phyloP scores from a whole-genome alignment of 2,888 invertebrate genomes.

The Eucera pruinosa region DNA sequence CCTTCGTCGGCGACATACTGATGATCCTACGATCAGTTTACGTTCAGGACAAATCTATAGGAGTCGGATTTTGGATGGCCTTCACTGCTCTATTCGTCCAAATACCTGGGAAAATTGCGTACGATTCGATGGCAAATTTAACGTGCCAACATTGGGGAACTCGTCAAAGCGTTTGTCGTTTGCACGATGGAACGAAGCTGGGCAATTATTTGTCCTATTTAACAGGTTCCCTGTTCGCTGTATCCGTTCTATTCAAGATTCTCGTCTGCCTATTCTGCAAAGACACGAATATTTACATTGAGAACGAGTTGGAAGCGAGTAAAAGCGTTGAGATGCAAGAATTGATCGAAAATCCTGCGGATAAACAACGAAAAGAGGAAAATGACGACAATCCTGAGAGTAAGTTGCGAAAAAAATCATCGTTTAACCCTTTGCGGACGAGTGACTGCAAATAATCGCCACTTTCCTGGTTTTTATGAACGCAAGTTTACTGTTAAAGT shows the following conservation, averaged over 20 bases:
- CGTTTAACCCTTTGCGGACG: too few relatives aligned
- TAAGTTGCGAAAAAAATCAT: conserved; percentile 30
- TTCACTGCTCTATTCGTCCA: conserved; percentile 86
- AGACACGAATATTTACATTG: conserved; percentile 82
- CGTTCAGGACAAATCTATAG: conserved; percentile 87
- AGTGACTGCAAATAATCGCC: too few relatives aligned
- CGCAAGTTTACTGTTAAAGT: too few relatives aligned
- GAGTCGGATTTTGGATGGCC: conserved; percentile 86
- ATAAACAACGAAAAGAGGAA: not conserved
- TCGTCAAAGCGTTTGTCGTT: conserved; percentile 82
- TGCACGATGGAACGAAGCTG: conserved; percentile 84
- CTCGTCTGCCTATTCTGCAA: conserved; percentile 84
- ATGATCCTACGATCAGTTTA: conserved; percentile 86
- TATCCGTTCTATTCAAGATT: conserved; percentile 84
- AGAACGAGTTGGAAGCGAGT: conserved; percentile 48
- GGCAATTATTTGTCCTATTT: conserved; percentile 85
- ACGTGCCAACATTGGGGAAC: conserved; percentile 85
- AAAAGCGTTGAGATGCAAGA: conserved; percentile 66
- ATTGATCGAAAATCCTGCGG: conserved; percentile 34
- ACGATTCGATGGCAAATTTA: conserved; percentile 86
- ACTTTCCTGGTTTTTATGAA: too few relatives aligned
- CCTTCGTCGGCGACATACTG: conserved; percentile 85
- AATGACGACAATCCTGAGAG: not conserved
- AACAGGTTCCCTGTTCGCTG: conserved; percentile 83
- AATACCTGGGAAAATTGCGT: conserved; percentile 88